Conservation (phyloP, 2,113 vertebrate genomes). For the Gambusia holbrooki region DNA sequence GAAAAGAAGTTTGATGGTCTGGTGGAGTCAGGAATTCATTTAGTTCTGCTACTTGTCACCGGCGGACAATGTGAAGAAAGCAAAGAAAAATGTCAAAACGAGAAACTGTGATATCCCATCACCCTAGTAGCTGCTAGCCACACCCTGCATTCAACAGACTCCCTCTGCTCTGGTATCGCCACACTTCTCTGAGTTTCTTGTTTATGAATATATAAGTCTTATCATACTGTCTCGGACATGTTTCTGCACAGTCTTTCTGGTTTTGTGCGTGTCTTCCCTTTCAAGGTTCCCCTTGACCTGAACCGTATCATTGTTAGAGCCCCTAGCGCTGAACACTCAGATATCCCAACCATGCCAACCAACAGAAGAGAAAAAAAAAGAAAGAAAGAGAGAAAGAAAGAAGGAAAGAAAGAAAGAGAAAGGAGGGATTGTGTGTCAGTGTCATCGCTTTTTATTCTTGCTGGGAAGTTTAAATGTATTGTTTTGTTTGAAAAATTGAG, state of each 20-base stretch:
- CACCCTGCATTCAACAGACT: constrained; percentile 62
- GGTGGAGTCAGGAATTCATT: constrained; percentile 57
- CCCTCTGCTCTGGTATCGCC: constrained; percentile 53
- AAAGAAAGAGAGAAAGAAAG: constrained; percentile 35
- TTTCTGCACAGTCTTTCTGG: constrained; percentile 36
- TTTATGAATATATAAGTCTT: constrained; percentile 57
- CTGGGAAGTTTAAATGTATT: constrained; percentile 38
- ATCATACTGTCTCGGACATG: constrained; percentile 28
- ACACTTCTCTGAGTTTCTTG: constrained; percentile 50
- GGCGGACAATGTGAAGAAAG: constrained; percentile 9
- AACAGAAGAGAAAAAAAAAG: constrained; percentile 5
- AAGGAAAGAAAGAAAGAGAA: constrained; percentile 39
- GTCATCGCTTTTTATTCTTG: constrained; percentile 41
- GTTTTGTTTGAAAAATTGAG: constrained; percentile 16
- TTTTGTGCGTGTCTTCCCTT: constrained; percentile 39
- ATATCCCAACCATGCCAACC: constrained; percentile 50
- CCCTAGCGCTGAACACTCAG: constrained; percentile 62
- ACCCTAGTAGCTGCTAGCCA: constrained; percentile 45
- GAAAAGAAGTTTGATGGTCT: constrained; percentile 66
- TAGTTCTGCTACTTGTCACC: constrained; percentile 33
- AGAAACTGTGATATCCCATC: constrained; percentile 51
- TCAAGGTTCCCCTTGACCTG: constrained; percentile 56
- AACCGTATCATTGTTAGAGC: constrained; percentile 70
- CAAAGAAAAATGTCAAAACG: constrained; percentile 25
- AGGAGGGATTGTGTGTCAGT: constrained; percentile 69